A percentile compares a stretch with the other conserved stretches of the same genome.
Evolutionary conservation across 2,888 invertebrate species (phyloP).

Genomic region (Tipula lateralis): DNA sequence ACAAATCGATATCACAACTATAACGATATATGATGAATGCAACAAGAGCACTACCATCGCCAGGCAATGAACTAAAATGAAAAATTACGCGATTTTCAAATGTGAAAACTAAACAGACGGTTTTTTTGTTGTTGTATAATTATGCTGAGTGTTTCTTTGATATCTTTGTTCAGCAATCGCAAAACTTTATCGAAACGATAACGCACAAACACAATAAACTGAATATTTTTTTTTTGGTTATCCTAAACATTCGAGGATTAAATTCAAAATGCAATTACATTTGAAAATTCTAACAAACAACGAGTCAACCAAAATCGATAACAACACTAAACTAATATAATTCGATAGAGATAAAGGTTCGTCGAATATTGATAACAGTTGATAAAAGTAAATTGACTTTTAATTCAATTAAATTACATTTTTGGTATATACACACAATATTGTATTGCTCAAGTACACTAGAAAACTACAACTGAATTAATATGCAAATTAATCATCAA

Average conservation of each 20-base stretch:
- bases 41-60: slow-evolving; percentile 15
- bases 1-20: not conserved
- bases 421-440: not conserved
- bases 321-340: not conserved
- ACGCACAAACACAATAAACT: not conserved
- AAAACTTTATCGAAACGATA: not conserved
- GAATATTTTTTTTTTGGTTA: not conserved
- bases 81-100: not conserved
- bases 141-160: not conserved
- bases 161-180: not conserved
- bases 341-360: not conserved
- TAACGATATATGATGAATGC: not conserved
- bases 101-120: not conserved
- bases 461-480: not conserved
- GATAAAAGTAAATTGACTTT: not conserved
- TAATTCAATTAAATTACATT: not conserved
- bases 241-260: not conserved
- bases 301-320: not conserved
- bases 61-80: not conserved
- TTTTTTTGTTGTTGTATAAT: not conserved
- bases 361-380: not conserved
- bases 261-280: not conserved
- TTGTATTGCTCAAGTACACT: not conserved
- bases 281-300: not conserved
- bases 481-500: slow-evolving; percentile 7